Percentiles rank a stretch among this genome's conserved stretches.
These are phyloP conservation scores for Apamea sordens DNA, from an alignment of 2,888 invertebrate genomes.

Conservation along the genomic window DNA sequence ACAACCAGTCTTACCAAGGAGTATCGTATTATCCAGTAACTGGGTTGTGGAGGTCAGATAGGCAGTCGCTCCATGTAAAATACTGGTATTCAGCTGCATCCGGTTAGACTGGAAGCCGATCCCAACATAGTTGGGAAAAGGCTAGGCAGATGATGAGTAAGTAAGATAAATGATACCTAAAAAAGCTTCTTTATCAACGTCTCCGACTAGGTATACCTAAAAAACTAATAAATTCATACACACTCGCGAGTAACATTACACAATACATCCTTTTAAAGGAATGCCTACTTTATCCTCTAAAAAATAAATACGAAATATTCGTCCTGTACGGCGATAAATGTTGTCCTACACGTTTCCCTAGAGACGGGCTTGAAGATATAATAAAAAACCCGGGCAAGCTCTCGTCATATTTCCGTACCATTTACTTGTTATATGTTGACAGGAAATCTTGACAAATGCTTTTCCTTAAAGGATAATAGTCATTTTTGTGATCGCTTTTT, in stretches of 20 bases:
- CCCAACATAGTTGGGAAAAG: too few species aligned
- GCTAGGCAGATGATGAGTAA: too few species aligned
- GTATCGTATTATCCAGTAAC: too few species aligned
- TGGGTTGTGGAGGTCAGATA: too few species aligned
- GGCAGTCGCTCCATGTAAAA: too few species aligned
- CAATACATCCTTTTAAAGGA: constrained; percentile 3
- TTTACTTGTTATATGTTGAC: constrained; percentile 48
- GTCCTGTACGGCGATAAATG: constrained; percentile 45
- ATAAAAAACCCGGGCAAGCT: constrained; percentile 58
- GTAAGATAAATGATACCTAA: not conserved
- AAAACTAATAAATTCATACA: constrained; percentile 20
- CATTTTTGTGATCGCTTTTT: not conserved
- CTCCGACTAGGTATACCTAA: not conserved
- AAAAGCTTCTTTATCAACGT: not conserved
- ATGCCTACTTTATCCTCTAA: constrained; percentile 15
- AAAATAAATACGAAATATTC: constrained; percentile 56
- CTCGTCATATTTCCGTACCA: constrained; percentile 49
- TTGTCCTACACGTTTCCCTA: constrained; percentile 43
- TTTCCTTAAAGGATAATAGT: constrained; percentile 32
- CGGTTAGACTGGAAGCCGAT: too few species aligned
- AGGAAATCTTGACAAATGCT: constrained; percentile 54
- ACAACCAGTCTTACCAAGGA: too few species aligned
- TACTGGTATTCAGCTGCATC: too few species aligned
- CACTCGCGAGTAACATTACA: not conserved
- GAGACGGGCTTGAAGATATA: constrained; percentile 58